Evolutionary conservation across 2,888 invertebrate species (phyloP), one percentile per base, ranked within the genome.

Genomic region (Scaptomyza cyrtandrae): DNA sequence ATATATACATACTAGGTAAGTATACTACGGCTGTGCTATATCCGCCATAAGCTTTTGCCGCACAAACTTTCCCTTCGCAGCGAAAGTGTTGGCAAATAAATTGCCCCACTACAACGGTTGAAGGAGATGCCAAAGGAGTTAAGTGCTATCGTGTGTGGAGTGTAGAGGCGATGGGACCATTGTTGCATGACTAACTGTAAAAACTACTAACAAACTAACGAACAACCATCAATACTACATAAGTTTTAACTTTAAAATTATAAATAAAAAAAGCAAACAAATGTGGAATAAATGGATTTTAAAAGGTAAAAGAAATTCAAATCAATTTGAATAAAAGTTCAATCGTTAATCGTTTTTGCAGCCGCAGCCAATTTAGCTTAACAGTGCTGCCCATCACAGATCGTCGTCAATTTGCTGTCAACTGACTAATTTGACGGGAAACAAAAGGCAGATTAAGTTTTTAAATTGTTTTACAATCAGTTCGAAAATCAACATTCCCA

Each of bases 81-180:
- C 54, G 68, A 78, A 83, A 83, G 82, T 86, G 82, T 80, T 83
- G 78, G 73, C 61, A 78, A 83, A 83, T 86, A 83, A 83, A 83
- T 83, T 76, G 82, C 76, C 66, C 31, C 63, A 74, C 69, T 73
- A 63, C 35, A 0, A 13, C 13, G 24, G 41, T 33, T n/a, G 39
- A 82, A 75, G 72, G 78, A 75, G 52, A 52, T 71, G 66, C 58
- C 71, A 41, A 66, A 61, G 63, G 58, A 70, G 75, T 56, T 75
- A 75, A 75, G 56, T 57, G 70, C 69, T 63, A 53, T 69, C 56
- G 52, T 49, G 56, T 53, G 53, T 63, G 57, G 35, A 3, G 13
- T 39, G n/a, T 37, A n/a, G 39, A 14, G 14, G 14, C 7, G 41
- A 39, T 35, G 14, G 45, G 13, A 29, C 37, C 55, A 67, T 67